These are phyloP conservation scores for Hydractinia symbiolongicarpus DNA, from an alignment of 30 jellyfish, hydroid and myxozoan species.

Conservation along the genomic window DNA sequence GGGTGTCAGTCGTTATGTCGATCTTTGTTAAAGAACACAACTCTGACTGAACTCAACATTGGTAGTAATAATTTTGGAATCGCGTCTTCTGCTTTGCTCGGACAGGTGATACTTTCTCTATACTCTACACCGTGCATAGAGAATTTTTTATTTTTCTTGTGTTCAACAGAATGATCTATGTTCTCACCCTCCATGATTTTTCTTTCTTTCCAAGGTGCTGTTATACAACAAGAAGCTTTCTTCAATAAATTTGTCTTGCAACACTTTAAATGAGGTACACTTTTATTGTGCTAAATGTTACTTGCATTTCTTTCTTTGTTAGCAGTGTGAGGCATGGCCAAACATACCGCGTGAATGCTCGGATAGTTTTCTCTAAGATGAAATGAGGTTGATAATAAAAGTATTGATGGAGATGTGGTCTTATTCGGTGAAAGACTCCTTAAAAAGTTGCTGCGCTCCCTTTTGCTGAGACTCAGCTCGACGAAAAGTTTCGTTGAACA, in stretches of 20 bases:
- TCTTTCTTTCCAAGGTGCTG: constrained; percentile 52
- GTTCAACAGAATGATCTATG: not conserved
- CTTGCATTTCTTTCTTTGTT: too few relatives aligned
- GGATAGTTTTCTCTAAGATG: too few relatives aligned
- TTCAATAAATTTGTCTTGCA: constrained; percentile 76
- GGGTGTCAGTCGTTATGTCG: constrained; percentile 91
- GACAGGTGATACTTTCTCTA: constrained; percentile 46
- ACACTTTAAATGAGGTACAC: constrained; percentile 75
- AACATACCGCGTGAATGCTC: too few relatives aligned
- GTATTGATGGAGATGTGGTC: too few relatives aligned
- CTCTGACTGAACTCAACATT: constrained; percentile 53
- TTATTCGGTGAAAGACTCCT: too few relatives aligned
- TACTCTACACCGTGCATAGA: not conserved
- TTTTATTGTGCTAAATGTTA: too few relatives aligned
- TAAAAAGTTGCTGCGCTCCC: too few relatives aligned
- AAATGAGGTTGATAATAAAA: too few relatives aligned
- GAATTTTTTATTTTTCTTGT: not conserved
- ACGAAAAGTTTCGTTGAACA: too few relatives aligned
- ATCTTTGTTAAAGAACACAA: constrained; percentile 62
- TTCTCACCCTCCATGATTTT: not conserved
- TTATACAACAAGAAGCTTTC: constrained; percentile 58
- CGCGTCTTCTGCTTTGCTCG: constrained; percentile 59
- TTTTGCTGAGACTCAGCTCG: too few relatives aligned
- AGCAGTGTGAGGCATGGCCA: too few relatives aligned
- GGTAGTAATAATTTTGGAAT: constrained; percentile 88